Evolutionary conservation across 2,797 vertebrate species (phyloP), one percentile per base, ranked within the genome.

Genomic region (Miichthys miiuy): DNA sequence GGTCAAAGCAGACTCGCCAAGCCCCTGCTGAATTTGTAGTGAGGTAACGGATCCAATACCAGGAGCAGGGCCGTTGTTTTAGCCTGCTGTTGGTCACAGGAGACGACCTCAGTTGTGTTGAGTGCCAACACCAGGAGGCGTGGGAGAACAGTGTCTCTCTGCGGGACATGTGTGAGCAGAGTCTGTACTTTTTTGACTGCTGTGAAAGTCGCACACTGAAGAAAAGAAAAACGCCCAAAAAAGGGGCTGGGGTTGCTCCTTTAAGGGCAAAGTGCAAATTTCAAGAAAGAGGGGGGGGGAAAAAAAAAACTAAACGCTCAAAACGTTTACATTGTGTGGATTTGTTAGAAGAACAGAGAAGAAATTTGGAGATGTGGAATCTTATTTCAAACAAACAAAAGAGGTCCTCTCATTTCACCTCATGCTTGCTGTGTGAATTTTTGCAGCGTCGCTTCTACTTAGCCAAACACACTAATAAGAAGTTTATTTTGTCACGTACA

Each of bases 201-300:
- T 91, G 77, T 86, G 74, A 81, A 88, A 92, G 89, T 91, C 75
- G 18, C 65, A 93, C 86, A 92, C 90, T 91, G 92, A 91, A 88
- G 78, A 85, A 79, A 87, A 79, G 23, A 65, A 56, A 79, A 80
- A 81, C 27, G 50, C 54, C 55, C 50, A 13, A 51, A 67, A 21
- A 41, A 30, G 6, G 23, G 5, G 13, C 5, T 38, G 47, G 13
- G 18, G 18, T 25, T 7, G 13, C 61, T 77, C 82, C 55, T 56
- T 77, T 71, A 44, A 56, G 52, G 68, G 75, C 65, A 46, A 81
- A 63, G 72, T 66, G 68, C 68, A 79, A 79, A 77, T 47, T 77
- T 17, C 14, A 23, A 82, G 23, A 44, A 20, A 58, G 14, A 3
- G 1, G 1, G 1, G 30, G 1, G 1, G 1, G 30, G 5, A 1